Evolutionary conservation across 2,888 invertebrate genomes (phyloP).

Genomic region (Monoplex corrugatus): DNA sequence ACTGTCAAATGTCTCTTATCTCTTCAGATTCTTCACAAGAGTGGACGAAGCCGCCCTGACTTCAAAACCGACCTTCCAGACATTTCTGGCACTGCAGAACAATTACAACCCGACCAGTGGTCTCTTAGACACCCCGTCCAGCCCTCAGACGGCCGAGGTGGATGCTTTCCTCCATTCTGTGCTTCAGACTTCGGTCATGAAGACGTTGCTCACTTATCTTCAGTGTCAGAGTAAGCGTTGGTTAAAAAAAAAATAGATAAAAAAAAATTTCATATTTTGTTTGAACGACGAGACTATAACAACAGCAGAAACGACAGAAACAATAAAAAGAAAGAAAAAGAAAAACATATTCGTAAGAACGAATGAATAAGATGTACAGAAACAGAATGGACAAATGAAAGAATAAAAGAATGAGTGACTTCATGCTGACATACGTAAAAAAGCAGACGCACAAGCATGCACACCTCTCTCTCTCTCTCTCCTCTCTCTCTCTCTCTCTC

Average conservation of each 20-base stretch:
- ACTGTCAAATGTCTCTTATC: no score
- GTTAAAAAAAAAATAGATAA: no score
- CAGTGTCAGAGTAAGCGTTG: slow-evolving; percentile 47
- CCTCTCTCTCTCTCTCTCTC: no score
- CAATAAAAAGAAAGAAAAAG: no score
- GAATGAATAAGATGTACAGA: no score
- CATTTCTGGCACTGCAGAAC: slow-evolving; percentile 46
- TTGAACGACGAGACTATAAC: no score
- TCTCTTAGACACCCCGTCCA: not conserved
- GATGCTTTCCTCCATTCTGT: slow-evolving; percentile 47
- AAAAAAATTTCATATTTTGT: no score
- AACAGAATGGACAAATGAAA: not conserved
- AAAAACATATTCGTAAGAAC: no score
- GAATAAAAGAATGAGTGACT: not conserved
- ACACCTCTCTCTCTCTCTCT: not conserved
- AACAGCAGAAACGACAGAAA: no score
- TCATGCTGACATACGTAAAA: no score
- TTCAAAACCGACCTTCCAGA: slow-evolving; percentile 15
- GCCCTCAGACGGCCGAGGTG: not conserved
- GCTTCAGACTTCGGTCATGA: slow-evolving; percentile 44
- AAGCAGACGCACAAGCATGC: not conserved
- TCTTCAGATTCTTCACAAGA: slow-evolving; percentile 44
- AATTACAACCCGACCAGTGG: slow-evolving; percentile 42
- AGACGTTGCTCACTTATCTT: slow-evolving; percentile 39
- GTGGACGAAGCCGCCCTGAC: slow-evolving; percentile 43